Evolutionary conservation across 1,140 invertebrate species (phyloP), one percentile per base, ranked within the genome.

Genomic region (Wiebesia pumilae): DNA sequence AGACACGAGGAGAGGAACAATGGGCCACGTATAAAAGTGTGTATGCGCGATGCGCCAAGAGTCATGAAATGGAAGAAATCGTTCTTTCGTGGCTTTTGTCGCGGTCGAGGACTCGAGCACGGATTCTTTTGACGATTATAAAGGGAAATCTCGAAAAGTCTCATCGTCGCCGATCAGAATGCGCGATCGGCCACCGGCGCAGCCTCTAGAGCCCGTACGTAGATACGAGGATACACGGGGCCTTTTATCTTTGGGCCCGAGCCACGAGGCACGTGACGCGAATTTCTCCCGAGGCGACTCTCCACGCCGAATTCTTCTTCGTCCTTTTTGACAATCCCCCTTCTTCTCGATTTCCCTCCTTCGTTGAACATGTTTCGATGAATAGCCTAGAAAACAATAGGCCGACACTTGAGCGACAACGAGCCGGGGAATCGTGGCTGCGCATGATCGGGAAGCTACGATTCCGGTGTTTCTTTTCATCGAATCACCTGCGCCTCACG

Each of bases 151-250:
- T 67, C 58, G 30, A 71, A 43, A 71, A 51, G 67, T 33, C 65
- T 40, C n/a, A 35, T 78, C n/a, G 77, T 35, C 30, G 43, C 67
- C 54, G 67, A 82, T 82, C 43, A 51, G 81, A 43, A 82, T 82
- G 43, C 81, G 81, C 65, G 81, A 82, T 71, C 81, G 81, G 67
- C 81, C 81, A 82, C 81, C 81, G 30, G 43, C 40, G 81, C 80
- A 69, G 81, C 30, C 24, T 51, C 40, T 33, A 27, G 0, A 30
- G n/a, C 62, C 24, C 65, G 10, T 7, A 3, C 30, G 7, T 6
- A 58, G 10, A 21, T 16, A 73, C 33, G 35, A 40, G 35, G 7
- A 43, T 14, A 73, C 40, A 1, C 71, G 0, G 33, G n/a, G n/a
- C n/a, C n/a, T n/a, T n/a, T n/a, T n/a, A n/a, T n/a, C n/a, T n/a